Evolutionary conservation across 2,888 invertebrate genomes (phyloP).

Genomic region (Polydesmus complanatus): DNA sequence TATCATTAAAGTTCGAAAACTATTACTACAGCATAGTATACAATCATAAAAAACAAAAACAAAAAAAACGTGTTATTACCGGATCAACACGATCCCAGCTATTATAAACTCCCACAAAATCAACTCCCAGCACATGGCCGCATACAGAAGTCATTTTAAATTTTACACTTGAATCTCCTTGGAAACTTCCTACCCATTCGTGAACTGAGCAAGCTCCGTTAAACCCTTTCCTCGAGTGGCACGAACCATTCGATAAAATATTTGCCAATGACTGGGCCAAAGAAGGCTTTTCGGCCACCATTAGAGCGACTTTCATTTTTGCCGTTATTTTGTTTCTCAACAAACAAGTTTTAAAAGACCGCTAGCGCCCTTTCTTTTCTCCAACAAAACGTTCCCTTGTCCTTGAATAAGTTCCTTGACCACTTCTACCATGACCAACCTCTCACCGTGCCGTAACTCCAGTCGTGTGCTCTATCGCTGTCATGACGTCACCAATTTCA

Average conservation of each 20-base stretch:
- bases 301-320: slow-evolving; percentile 53
- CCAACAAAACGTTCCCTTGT: too few relatives aligned
- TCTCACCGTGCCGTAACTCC: too few relatives aligned
- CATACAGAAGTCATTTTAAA: slow-evolving; percentile 98
- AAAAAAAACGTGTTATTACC: slow-evolving; percentile 40
- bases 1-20: slow-evolving; percentile 25
- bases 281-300: slow-evolving; percentile 99
- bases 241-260: slow-evolving; percentile 46
- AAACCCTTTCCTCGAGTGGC: slow-evolving; percentile 45
- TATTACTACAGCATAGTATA: not conserved
- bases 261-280: slow-evolving; percentile 85
- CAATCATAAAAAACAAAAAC: not conserved
- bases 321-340: too few relatives aligned
- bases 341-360: too few relatives aligned
- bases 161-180: slow-evolving; percentile 48
- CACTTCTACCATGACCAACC: too few relatives aligned
- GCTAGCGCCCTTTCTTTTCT: too few relatives aligned
- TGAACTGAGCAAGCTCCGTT: slow-evolving; percentile 85
- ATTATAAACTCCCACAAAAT: slow-evolving; percentile 84
- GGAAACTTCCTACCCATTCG: slow-evolving; percentile 78
- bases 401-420: too few relatives aligned
- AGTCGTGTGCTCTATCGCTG: too few relatives aligned
- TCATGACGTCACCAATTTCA: too few relatives aligned
- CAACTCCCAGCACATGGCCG: slow-evolving; percentile 93
- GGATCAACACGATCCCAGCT: slow-evolving; percentile 98